phyloP scores from a whole-genome alignment of 2,113 vertebrate genomes.

The Speoplatyrhinus poulsoni region DNA sequence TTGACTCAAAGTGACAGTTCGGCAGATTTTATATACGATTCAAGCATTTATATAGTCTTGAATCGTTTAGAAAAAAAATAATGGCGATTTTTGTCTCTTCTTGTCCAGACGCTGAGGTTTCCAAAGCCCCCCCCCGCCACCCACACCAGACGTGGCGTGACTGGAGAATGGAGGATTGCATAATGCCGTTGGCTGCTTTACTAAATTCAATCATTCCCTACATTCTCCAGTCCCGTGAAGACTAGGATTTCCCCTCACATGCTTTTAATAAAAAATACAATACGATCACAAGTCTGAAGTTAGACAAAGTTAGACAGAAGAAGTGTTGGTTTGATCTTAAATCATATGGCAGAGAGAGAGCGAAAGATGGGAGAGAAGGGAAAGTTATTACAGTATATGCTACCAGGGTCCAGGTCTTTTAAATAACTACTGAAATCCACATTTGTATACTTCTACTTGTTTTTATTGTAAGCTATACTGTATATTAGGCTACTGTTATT shows the following conservation, averaged over 20 bases:
- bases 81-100: slow-evolving; percentile 43
- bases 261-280: slow-evolving; percentile 68
- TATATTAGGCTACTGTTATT: no score
- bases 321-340: slow-evolving; percentile 27
- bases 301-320: slow-evolving; percentile 32
- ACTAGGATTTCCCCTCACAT: slow-evolving; percentile 73
- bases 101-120: slow-evolving; percentile 68
- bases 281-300: slow-evolving; percentile 61
- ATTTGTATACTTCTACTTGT: no score
- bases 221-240: slow-evolving; percentile 70
- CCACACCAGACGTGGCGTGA: slow-evolving; percentile 69
- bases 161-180: slow-evolving; percentile 72
- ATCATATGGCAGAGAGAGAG: slow-evolving; percentile 19
- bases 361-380: slow-evolving; percentile 12
- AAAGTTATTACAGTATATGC: neutral
- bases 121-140: slow-evolving; percentile 41
- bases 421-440: no score
- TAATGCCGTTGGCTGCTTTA: slow-evolving; percentile 71
- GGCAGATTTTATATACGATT: slow-evolving; percentile 35
- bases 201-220: slow-evolving; percentile 76
- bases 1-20: slow-evolving; percentile 21
- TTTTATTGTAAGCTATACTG: no score
- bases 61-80: slow-evolving; percentile 64
- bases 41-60: slow-evolving; percentile 56
- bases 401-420: neutral